These are phyloP conservation scores for Pantherophis alleghaniensis DNA, from an alignment of 2,797 vertebrate genomes.

Conservation along the genomic window DNA sequence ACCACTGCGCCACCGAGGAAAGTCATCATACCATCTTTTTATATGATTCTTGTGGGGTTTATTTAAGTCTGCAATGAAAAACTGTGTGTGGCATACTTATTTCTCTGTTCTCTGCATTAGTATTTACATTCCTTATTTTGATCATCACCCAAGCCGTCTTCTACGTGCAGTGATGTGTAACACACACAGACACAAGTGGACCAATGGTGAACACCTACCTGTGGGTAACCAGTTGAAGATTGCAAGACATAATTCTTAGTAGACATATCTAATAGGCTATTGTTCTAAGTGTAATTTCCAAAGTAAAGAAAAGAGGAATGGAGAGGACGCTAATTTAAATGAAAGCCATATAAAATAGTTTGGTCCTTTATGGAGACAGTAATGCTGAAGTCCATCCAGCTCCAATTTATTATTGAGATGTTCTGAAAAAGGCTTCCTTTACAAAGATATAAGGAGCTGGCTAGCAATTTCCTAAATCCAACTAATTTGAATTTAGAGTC, in stretches of 20 bases:
- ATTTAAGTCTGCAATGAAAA: not conserved
- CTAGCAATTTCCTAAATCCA: no score
- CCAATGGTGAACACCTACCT: not conserved
- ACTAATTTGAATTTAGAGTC: constrained; percentile 12
- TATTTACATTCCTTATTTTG: not conserved
- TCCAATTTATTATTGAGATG: not conserved
- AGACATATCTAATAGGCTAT: not conserved
- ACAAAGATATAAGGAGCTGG: not conserved
- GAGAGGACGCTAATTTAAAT: not conserved
- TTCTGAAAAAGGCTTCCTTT: not conserved
- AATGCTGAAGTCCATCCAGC: not conserved
- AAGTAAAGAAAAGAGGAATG: not conserved
- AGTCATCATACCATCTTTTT: not conserved
- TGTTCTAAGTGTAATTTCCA: not conserved
- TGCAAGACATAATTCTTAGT: not conserved
- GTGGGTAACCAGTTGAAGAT: not conserved
- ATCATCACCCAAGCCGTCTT: not conserved
- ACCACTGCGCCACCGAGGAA: not conserved
- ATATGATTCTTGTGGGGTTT: not conserved
- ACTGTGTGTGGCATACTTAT: not conserved
- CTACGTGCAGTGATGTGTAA: not conserved
- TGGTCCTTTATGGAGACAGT: not conserved
- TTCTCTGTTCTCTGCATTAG: not conserved
- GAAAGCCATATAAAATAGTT: not conserved
- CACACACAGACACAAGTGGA: not conserved